Evolutionary conservation across 2,113 vertebrate genomes (phyloP).

Genomic region (Prolemur simus): DNA sequence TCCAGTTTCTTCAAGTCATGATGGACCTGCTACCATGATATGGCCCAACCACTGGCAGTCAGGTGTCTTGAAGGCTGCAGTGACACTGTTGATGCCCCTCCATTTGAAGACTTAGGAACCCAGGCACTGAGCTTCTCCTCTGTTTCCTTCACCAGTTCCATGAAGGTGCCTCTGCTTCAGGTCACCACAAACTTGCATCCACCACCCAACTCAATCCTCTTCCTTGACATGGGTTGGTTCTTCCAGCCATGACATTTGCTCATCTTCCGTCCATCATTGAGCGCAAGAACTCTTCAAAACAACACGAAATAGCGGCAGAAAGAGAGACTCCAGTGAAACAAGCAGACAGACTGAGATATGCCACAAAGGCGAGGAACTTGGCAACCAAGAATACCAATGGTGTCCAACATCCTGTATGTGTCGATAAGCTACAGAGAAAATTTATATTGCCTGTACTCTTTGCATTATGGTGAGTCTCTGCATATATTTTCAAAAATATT

Average conservation of each 20-base stretch:
- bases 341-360: background rate
- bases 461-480: background rate
- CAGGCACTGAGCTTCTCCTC: too few species aligned
- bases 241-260: background rate
- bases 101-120: background rate
- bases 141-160: background rate
- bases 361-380: background rate
- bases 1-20: background rate
- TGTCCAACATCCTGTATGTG: background rate
- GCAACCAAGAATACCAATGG: background rate
- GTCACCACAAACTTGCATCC: background rate
- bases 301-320: background rate
- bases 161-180: background rate
- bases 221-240: background rate
- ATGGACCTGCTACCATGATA: background rate
- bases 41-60: background rate
- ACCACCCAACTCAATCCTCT: background rate
- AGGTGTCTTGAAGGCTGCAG: background rate
- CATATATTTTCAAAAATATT: background rate
- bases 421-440: background rate
- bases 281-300: background rate
- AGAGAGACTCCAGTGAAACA: background rate
- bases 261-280: background rate
- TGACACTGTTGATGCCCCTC: background rate
- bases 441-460: background rate